Evolutionary conservation across 2,113 vertebrate species (phyloP), one percentile per base, ranked within the genome.

Genomic region (Nothobranchius kuhntae): DNA sequence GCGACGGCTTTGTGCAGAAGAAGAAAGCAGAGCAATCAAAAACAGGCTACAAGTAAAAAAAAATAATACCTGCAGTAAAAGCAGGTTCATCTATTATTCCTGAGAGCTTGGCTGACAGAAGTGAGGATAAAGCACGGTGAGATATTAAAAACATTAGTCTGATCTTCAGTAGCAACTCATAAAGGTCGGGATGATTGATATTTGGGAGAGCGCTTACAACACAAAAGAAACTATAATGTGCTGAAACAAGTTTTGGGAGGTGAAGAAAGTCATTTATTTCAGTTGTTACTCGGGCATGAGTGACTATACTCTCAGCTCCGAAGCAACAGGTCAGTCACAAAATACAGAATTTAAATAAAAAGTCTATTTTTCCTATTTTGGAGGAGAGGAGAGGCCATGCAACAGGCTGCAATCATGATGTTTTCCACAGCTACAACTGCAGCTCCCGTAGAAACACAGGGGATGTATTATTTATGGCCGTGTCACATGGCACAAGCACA

Each of bases 111-210:
- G 62, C 44, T 46, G 48, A 64, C 7, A 59, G 1, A 46, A 63
- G 6, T 12, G 8, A 71, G 61, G 42, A 14, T 0, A 0, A 46
- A 7, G 8, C 13, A 52, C 46, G 30, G 8, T 14, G n/a, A 48
- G 38, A 55, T 45, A 45, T 12, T 45, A 64, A 58, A 13, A 30
- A 42, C 14, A 42, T 42, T 1, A 2, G 46, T 17, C 0, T 56
- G 11, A 73, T 57, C 9, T 47, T 62, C 13, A 44, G 38, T 26
- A 7, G 21, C 42, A 26, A 59, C 35, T 36, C 13, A 44, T n/a
- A 13, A 38, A 61, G 15, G 35, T 53, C 40, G 2, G 53, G 21
- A 50, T 71, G 26, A 56, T 56, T 57, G 14, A 53, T 63, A 63
- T 67, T 54, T 54, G 15, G 12, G 9, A 40, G 44, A 40, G 30